Evolutionary conservation across 2,888 invertebrate species (phyloP).

Genomic region (Calliopum simillimum): DNA sequence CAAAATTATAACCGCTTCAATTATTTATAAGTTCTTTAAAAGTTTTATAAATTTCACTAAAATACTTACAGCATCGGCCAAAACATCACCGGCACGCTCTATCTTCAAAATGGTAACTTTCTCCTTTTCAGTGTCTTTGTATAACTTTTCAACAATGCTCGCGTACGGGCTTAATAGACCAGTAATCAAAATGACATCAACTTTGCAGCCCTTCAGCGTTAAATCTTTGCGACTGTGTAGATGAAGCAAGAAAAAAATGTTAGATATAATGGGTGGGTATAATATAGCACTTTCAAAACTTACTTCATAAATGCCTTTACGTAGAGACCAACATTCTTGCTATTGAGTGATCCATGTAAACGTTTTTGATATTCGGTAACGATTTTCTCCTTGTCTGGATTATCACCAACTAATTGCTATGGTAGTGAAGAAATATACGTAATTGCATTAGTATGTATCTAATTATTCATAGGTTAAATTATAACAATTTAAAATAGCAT

Average conservation of each 20-base stretch:
- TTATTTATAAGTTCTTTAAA: too few species aligned
- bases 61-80: constrained; percentile 81
- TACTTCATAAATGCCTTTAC: constrained; percentile 87
- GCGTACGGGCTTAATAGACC: constrained; percentile 84
- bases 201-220: constrained; percentile 77
- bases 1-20: too few species aligned
- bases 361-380: constrained; percentile 82
- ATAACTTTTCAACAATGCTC: constrained; percentile 82
- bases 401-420: constrained; percentile 73
- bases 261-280: neutral
- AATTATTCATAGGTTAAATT: too few species aligned
- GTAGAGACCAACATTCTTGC: constrained; percentile 84
- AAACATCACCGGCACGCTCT: constrained; percentile 87
- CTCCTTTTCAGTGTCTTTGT: constrained; percentile 82
- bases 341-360: constrained; percentile 80
- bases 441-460: too few species aligned
- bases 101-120: constrained; percentile 86
- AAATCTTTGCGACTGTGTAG: constrained; percentile 76
- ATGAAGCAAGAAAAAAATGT: neutral
- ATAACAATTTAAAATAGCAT: too few species aligned
- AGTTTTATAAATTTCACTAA: too few species aligned
- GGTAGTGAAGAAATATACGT: neutral
- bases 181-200: constrained; percentile 84
- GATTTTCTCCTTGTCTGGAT: constrained; percentile 79
- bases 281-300: constrained; percentile 62